Conservation (phyloP, 1,140 invertebrate species). For the Drosophila repletoides region DNA sequence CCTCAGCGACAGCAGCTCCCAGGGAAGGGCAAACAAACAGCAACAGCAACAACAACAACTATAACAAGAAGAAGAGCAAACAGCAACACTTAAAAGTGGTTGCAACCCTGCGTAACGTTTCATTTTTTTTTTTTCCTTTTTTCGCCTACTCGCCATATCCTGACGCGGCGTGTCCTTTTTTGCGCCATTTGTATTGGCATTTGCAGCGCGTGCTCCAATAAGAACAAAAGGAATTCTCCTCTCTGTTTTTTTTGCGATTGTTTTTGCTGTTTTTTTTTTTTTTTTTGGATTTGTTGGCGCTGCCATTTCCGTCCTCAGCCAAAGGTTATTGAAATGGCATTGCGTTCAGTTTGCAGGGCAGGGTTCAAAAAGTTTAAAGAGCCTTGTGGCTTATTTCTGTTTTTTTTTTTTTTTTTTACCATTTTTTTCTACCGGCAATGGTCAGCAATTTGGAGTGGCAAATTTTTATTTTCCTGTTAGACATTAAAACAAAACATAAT, state of each 20-base stretch:
- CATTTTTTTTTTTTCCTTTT: slow-evolving; percentile 16
- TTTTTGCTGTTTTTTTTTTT: neutral
- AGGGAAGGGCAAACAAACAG: slow-evolving; percentile 18
- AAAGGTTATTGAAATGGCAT: slow-evolving; percentile 58
- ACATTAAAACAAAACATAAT: slow-evolving; percentile 32
- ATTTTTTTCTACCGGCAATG: slow-evolving; percentile 9
- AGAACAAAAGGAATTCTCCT: slow-evolving; percentile 71
- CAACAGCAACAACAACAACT: slow-evolving; percentile 20
- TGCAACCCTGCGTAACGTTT: slow-evolving; percentile 68
- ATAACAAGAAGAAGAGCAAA: slow-evolving; percentile 39
- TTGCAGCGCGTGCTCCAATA: slow-evolving; percentile 75
- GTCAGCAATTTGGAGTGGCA: slow-evolving; percentile 24
- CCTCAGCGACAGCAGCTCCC: slow-evolving; percentile 44
- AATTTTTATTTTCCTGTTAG: slow-evolving; percentile 52
- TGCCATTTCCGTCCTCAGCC: slow-evolving; percentile 30
- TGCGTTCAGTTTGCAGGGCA: slow-evolving; percentile 19
- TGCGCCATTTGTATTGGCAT: slow-evolving; percentile 78
- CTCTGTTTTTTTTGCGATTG: slow-evolving; percentile 2
- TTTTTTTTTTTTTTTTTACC: neutral
- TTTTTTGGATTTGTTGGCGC: slow-evolving; percentile 4
- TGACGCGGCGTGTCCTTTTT: slow-evolving; percentile 56
- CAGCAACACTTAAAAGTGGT: slow-evolving; percentile 76
- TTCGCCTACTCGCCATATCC: neutral
- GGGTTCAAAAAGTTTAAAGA: slow-evolving; percentile 49
- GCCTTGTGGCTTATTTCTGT: slow-evolving; percentile 8